Conservation (phyloP, 2,797 vertebrate species). For the Pantherophis alleghaniensis region DNA sequence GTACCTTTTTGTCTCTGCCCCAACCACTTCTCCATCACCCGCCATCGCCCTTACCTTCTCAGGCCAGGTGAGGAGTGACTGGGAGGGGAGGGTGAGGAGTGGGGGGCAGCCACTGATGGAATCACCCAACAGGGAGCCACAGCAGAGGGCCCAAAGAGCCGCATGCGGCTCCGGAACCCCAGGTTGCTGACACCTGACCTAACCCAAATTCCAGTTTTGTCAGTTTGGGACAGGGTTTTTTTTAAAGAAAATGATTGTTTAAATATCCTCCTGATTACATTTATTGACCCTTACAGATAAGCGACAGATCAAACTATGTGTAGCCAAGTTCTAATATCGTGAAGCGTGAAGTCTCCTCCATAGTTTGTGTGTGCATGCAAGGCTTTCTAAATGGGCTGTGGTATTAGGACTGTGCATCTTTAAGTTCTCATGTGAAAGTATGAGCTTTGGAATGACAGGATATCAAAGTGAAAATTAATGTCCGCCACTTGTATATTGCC, state of each 20-base stretch:
- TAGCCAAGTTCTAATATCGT: slow-evolving; percentile 26
- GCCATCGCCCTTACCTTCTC: no score
- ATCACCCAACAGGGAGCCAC: no score
- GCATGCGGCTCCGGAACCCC: no score
- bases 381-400: slow-evolving; percentile 21
- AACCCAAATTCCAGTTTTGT: slow-evolving; percentile 15
- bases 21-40: no score
- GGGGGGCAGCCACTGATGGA: no score
- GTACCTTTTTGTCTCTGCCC: no score
- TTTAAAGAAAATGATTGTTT: background rate
- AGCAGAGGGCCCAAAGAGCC: no score
- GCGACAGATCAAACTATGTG: slow-evolving; percentile 1
- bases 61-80: no score
- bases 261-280: slow-evolving; percentile 3
- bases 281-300: slow-evolving; percentile 13
- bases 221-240: slow-evolving; percentile 14
- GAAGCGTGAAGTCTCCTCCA: background rate
- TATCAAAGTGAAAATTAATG: slow-evolving; percentile 69
- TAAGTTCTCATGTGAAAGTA: slow-evolving; percentile 48
- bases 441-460: slow-evolving; percentile 59
- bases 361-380: background rate
- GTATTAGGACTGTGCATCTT: slow-evolving; percentile 42
- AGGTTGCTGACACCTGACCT: no score
- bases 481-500: slow-evolving; percentile 68
- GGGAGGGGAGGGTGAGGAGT: no score